Conservation (phyloP, 2,113 vertebrate species). For the Phoenicopterus ruber region DNA sequence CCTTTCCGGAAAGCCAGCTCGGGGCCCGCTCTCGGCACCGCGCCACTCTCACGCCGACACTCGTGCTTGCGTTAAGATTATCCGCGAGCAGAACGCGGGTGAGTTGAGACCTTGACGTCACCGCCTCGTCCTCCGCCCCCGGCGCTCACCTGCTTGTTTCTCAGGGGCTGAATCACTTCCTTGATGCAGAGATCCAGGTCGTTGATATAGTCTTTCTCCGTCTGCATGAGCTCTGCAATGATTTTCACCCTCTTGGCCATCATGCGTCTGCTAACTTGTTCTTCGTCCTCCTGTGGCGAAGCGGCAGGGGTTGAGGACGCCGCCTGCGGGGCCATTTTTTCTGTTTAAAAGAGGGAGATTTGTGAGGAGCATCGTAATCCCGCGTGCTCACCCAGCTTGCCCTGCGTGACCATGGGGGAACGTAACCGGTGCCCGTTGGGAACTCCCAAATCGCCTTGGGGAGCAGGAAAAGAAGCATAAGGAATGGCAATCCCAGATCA, state of each 20-base stretch:
- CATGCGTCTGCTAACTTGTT: constrained; percentile 74
- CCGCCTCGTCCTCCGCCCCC: rapidly evolving
- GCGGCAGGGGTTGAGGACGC: constrained; percentile 55
- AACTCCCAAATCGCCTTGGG: background rate
- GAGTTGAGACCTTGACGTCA: background rate
- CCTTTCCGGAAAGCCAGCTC: background rate
- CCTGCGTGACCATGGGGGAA: rapidly evolving
- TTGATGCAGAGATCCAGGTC: constrained; percentile 88
- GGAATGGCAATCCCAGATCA: background rate
- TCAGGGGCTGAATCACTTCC: constrained; percentile 88
- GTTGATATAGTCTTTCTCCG: constrained; percentile 86
- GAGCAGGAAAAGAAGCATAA: background rate
- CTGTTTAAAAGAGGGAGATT: constrained; percentile 66
- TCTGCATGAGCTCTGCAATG: constrained; percentile 89
- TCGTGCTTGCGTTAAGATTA: background rate
- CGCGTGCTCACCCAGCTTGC: background rate
- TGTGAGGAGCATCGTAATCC: background rate
- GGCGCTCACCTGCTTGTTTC: constrained; percentile 80
- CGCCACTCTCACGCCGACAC: rapidly evolving
- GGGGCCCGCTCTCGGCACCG: rapidly evolving
- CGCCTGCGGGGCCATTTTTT: constrained; percentile 84
- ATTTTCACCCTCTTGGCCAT: constrained; percentile 89
- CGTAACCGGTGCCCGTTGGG: background rate
- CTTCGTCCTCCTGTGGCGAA: constrained; percentile 73
- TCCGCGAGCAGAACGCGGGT: background rate